Evolutionary conservation across 30 jellyfish, hydroid and myxozoan species (phyloP).

Genomic region (Cassiopea andromeda): DNA sequence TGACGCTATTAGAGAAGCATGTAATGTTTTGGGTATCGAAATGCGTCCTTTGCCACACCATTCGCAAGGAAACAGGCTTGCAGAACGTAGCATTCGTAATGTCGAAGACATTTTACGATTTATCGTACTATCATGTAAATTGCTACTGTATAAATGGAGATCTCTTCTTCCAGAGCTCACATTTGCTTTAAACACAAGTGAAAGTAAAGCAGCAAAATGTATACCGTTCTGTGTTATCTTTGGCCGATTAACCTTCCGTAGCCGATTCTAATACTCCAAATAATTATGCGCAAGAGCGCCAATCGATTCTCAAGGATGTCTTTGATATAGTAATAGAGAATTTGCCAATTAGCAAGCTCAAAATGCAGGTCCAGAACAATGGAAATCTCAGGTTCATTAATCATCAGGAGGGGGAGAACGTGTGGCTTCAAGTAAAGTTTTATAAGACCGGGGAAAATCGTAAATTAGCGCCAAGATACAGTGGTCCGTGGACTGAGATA

Average conservation of each 20-base stretch:
- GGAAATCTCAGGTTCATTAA: slow-evolving; percentile 30
- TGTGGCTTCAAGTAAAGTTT: slow-evolving; percentile 35
- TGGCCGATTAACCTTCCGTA: neutral
- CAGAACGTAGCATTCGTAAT: too few species aligned
- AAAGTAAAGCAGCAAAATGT: too few species aligned
- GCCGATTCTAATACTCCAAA: neutral
- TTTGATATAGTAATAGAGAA: neutral
- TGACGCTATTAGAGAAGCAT: too few species aligned
- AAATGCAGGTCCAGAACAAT: slow-evolving; percentile 47
- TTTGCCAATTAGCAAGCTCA: slow-evolving; percentile 14
- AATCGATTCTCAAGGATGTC: neutral
- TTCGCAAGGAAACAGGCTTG: too few species aligned
- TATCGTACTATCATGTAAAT: too few species aligned
- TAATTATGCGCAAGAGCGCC: neutral
- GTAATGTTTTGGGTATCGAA: too few species aligned
- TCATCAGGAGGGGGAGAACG: slow-evolving; percentile 41
- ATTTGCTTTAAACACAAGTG: too few species aligned
- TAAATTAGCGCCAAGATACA: slow-evolving; percentile 29
- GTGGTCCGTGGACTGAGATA: slow-evolving; percentile 21
- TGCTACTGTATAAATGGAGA: too few species aligned
- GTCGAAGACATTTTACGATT: too few species aligned
- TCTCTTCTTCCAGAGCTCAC: too few species aligned
- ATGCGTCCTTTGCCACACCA: too few species aligned
- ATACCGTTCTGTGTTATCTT: neutral
- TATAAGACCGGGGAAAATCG: slow-evolving; percentile 30